Conservation (phyloP, 2,113 vertebrate genomes). For the Myotis lucifugus region DNA sequence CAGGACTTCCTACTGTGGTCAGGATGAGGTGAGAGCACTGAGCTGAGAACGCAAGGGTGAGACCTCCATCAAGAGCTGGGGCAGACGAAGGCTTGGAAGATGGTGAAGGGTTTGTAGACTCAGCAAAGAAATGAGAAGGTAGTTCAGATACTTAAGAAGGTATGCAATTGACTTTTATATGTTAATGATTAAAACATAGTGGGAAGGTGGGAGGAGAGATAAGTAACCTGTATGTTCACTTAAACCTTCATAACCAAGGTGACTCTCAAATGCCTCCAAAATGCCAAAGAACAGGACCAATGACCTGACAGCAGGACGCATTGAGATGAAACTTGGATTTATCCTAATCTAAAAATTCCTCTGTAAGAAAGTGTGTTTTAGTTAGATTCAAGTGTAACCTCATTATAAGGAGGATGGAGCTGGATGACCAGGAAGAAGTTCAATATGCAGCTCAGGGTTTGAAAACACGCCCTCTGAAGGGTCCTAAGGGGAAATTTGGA, state of each 20-base stretch:
- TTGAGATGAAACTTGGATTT: not conserved
- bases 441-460: not conserved
- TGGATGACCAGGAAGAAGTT: not conserved
- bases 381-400: not conserved
- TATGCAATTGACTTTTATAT: not conserved
- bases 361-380: not conserved
- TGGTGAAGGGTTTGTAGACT: not conserved
- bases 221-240: not conserved
- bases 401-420: not conserved
- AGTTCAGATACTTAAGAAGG: not conserved
- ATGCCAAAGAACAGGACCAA: not conserved
- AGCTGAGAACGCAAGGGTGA: rapidly evolving
- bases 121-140: not conserved
- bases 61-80: not conserved
- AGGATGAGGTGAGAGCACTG: not conserved
- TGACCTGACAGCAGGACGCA: not conserved
- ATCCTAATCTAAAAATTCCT: constrained; percentile 8
- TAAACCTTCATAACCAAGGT: not conserved
- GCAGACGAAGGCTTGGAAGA: not conserved
- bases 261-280: not conserved
- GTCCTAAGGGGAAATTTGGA: not conserved
- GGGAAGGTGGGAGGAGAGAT: not conserved
- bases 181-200: not conserved
- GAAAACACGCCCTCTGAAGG: rapidly evolving
- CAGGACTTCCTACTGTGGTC: not conserved